Conservation (phyloP, 2,888 invertebrate genomes). For the Vandiemenella viatica region DNA sequence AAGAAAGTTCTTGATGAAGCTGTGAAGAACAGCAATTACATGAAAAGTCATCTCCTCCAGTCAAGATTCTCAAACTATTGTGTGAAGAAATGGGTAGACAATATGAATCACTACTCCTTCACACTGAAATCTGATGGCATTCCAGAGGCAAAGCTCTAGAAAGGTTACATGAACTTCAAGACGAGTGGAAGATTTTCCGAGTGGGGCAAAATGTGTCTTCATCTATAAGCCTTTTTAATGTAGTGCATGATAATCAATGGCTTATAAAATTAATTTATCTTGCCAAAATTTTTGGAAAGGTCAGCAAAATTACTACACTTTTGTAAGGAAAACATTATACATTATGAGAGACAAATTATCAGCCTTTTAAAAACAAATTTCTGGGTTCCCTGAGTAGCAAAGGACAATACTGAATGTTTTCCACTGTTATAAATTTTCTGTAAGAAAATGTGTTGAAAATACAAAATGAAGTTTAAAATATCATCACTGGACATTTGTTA, state of each 20-base stretch:
- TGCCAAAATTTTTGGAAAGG: neutral
- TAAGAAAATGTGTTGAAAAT: neutral
- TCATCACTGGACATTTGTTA: neutral
- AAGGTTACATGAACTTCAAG: no score
- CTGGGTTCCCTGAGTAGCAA: no score
- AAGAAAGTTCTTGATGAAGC: no score
- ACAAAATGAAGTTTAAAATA: neutral
- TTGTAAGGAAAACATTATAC: neutral
- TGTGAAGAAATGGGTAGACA: neutral
- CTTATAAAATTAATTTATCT: neutral
- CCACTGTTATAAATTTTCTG: neutral
- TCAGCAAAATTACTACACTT: neutral
- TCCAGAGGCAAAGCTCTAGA: neutral
- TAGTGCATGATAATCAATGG: neutral
- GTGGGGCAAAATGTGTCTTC: no score
- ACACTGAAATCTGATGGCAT: neutral
- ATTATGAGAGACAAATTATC: neutral
- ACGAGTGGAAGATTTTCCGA: no score
- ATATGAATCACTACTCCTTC: neutral
- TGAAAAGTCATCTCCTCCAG: no score
- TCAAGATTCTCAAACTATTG: no score
- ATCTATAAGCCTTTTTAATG: no score
- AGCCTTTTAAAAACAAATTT: neutral
- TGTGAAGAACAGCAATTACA: no score
- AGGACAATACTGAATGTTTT: neutral